Percentiles rank a stretch among this genome's conserved stretches.
Conservation (phyloP, 2,888 invertebrate species). For the Agrochola litura region DNA sequence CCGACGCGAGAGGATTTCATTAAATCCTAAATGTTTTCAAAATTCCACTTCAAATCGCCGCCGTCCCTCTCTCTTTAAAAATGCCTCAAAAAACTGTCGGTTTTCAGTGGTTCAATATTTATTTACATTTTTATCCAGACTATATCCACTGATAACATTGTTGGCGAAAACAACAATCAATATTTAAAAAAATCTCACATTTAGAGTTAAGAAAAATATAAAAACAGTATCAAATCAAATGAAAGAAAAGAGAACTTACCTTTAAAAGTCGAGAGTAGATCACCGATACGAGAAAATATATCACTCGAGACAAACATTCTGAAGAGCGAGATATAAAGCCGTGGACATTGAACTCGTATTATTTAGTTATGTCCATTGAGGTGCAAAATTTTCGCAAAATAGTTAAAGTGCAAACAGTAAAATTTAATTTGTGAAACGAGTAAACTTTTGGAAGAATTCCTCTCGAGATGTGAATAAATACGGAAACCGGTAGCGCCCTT, state of each 20-base stretch:
- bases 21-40: not conserved
- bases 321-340: conserved; percentile 79
- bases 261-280: conserved; percentile 73
- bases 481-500: conserved; percentile 48
- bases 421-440: conserved; percentile 50
- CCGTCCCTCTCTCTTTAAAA: conserved; percentile 51
- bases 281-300: conserved; percentile 73
- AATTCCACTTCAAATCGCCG: conserved; percentile 9
- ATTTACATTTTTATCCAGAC: conserved; percentile 48
- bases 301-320: conserved; percentile 83
- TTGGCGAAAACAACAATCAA: conserved; percentile 29
- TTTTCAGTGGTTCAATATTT: conserved; percentile 37
- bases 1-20: conserved; percentile 10
- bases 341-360: conserved; percentile 81
- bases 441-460: conserved; percentile 60
- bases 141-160: conserved; percentile 24
- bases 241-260: conserved; percentile 82
- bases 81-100: conserved; percentile 43
- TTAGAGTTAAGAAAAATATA: conserved; percentile 52
- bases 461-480: conserved; percentile 29
- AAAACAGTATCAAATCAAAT: conserved; percentile 63
- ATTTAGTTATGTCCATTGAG: conserved; percentile 79
- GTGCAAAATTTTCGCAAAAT: conserved; percentile 76
- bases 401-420: conserved; percentile 74
- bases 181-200: conserved; percentile 49